These are phyloP conservation scores for Cosmopolites sordidus DNA, from an alignment of 2,888 invertebrate genomes.

Conservation along the genomic window DNA sequence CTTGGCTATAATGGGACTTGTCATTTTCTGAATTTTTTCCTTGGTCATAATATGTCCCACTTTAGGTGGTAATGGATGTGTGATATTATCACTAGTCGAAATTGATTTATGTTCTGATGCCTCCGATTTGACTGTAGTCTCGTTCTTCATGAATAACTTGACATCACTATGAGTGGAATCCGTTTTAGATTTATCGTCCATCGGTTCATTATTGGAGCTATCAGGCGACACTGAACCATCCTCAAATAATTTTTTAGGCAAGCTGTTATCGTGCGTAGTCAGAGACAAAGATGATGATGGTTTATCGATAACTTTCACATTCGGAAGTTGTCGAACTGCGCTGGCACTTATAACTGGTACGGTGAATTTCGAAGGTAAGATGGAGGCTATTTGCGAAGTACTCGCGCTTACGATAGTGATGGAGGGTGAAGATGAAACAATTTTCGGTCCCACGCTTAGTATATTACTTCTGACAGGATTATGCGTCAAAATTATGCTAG, in stretches of 20 bases:
- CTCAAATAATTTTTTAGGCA: constrained; percentile 65
- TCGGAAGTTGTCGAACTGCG: constrained; percentile 46
- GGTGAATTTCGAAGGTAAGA: constrained; percentile 42
- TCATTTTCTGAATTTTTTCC: constrained; percentile 45
- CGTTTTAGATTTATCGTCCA: constrained; percentile 36
- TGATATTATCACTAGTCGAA: background rate
- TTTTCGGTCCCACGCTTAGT: constrained; percentile 40
- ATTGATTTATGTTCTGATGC: background rate
- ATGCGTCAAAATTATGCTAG: constrained; percentile 42
- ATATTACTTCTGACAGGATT: constrained; percentile 39
- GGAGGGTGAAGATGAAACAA: constrained; percentile 41
- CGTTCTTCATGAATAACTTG: constrained; percentile 1
- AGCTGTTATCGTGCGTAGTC: constrained; percentile 56
- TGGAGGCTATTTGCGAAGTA: constrained; percentile 45
- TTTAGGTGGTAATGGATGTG: constrained; percentile 38
- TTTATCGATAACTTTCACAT: constrained; percentile 50
- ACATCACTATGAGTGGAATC: constrained; percentile 21
- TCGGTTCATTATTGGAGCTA: constrained; percentile 45
- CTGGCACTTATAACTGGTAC: constrained; percentile 48
- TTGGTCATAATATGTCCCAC: constrained; percentile 45
- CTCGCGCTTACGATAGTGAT: constrained; percentile 46
- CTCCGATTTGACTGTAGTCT: background rate
- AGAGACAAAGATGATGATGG: constrained; percentile 50
- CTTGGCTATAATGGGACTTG: constrained; percentile 38
- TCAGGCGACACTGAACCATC: constrained; percentile 63